Conservation (phyloP, 2,797 vertebrate genomes). For the Fringilla coelebs region DNA sequence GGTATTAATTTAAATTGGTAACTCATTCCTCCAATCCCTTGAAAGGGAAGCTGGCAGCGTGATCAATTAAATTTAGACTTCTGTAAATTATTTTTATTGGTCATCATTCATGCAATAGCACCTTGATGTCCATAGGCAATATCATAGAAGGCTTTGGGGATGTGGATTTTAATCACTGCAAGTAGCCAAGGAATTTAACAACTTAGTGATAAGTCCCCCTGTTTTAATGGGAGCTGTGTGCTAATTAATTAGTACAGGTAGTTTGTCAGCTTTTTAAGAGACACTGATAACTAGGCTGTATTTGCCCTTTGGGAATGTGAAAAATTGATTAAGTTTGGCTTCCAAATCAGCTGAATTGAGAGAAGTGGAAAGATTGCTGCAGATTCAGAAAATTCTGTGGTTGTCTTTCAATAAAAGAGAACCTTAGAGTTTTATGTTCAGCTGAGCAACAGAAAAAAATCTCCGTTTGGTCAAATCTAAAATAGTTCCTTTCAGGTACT, state of each 20-base stretch:
- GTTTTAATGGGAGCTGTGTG: constrained; percentile 16
- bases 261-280: constrained; percentile 35
- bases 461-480: neutral
- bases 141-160: neutral
- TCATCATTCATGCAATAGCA: constrained; percentile 7
- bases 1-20: constrained; percentile 12
- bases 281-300: neutral
- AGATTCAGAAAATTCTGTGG: neutral
- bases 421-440: neutral
- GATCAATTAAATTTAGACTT: constrained; percentile 18
- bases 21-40: neutral
- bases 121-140: neutral
- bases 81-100: constrained; percentile 44
- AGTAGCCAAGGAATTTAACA: constrained; percentile 33
- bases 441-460: neutral
- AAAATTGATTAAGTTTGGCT: constrained; percentile 8
- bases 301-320: neutral
- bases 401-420: neutral
- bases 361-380: neutral
- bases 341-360: neutral
- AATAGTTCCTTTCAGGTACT: neutral
- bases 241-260: constrained; percentile 34
- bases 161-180: constrained; percentile 13
- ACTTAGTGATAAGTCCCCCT: constrained; percentile 14
- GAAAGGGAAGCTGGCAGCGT: neutral